These are phyloP conservation scores for Nemapogon koenigi DNA, from an alignment of 2,888 invertebrate species.

Conservation along the genomic window DNA sequence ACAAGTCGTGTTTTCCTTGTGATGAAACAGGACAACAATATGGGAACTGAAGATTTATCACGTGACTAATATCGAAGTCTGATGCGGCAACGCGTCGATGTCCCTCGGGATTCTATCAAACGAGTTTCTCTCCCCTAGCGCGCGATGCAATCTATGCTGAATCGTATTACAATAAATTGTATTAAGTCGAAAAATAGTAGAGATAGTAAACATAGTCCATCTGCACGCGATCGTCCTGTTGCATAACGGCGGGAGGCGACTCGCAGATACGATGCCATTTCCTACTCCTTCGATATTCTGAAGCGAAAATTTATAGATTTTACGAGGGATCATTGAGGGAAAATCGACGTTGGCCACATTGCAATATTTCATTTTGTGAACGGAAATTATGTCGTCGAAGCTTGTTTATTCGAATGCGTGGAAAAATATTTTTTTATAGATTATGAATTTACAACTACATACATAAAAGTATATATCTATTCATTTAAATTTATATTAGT, in stretches of 20 bases:
- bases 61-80: slow-evolving; percentile 59
- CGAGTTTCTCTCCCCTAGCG: slow-evolving; percentile 59
- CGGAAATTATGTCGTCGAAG: slow-evolving; percentile 51
- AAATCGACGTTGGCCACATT: slow-evolving; percentile 49
- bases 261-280: slow-evolving; percentile 39
- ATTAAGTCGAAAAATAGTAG: slow-evolving; percentile 64
- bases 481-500: no score
- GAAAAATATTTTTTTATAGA: no score
- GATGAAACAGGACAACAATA: slow-evolving; percentile 34
- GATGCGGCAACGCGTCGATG: slow-evolving; percentile 44
- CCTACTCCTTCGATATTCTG: slow-evolving; percentile 31
- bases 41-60: slow-evolving; percentile 62
- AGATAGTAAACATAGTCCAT: slow-evolving; percentile 64
- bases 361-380: slow-evolving; percentile 51
- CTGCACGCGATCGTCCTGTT: slow-evolving; percentile 52
- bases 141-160: slow-evolving; percentile 65
- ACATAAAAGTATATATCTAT: no score
- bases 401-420: no score
- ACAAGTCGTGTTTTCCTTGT: slow-evolving; percentile 19
- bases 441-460: no score
- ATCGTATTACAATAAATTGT: slow-evolving; percentile 66
- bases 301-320: slow-evolving; percentile 55
- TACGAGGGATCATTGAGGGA: slow-evolving; percentile 55
- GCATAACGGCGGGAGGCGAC: slow-evolving; percentile 21
- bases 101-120: slow-evolving; percentile 61